Base-by-base conservation (phyloP, 2,797 vertebrate species). In the Paguma larvata region DNA sequence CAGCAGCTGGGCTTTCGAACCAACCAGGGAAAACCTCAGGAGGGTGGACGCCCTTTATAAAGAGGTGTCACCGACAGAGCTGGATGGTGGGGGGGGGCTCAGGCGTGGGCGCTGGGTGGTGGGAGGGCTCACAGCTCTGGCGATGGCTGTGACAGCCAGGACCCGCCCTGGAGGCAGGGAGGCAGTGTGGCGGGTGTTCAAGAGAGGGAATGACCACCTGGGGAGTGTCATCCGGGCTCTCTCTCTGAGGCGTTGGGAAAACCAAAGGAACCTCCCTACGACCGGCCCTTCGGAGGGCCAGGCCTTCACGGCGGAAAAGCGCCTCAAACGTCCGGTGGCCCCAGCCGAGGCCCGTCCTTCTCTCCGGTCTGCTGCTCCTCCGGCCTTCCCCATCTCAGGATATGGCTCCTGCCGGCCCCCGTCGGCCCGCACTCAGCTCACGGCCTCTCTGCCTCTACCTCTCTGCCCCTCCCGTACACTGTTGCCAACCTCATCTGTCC, bases 1-100 rank as follows among this genome's bases (percentile, higher is more conserved):
- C 77, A 46, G 79, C 78, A 18, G 63, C 95, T 77, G 73, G 86
- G 87, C 68, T 82, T 95, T 63, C 13, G 88, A 95, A 94, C 85
- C 89, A 94, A 87, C 70, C 67, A 25, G 80, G 11, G 11, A 44
- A 83, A 87, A 56, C 85, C 41, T 56, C 16, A 0, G 19, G 19
- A 41, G 12, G 4, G 32, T 23, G 32, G 75, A 48, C 0, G 12
- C 30, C 77, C 51, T 75, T 63, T 30, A 23, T 34, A 32, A 92
- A 0, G 2, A 86, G 70, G 90, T 2, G 6, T 21, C 6, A 2
- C 32, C 0, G 21, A 75, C 21, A 30, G 51, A 41, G n/a, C n/a
- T 11, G 34, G 30, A 21, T 0, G 14, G 38, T n/a, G 38, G 38
- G 91, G 79, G 23, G 63, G 41, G 32, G 59, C 51, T 30, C 7